Percentiles rank a stretch among this genome's conserved stretches.
phyloP scores from a whole-genome alignment of 2,888 invertebrate species.

The Luperina testacea region DNA sequence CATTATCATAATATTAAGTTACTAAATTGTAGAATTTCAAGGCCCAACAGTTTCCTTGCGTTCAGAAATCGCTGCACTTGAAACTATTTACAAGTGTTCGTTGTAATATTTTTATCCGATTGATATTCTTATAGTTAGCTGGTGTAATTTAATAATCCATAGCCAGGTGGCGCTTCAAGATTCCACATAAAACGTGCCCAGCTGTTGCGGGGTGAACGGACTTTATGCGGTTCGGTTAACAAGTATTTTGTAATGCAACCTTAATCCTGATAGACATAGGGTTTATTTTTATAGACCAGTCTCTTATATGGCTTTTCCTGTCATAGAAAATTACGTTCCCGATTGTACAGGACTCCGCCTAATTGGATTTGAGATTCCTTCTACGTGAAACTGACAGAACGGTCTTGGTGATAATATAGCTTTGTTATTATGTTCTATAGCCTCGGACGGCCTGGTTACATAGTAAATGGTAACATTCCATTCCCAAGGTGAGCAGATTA shows the following conservation, averaged over 20 bases:
- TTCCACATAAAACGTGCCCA: conserved; percentile 45
- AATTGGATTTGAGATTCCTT: conserved; percentile 73
- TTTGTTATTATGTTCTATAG: conserved; percentile 54
- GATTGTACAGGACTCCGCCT: conserved; percentile 65
- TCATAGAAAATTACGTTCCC: conserved; percentile 65
- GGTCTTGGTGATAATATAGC: conserved; percentile 44
- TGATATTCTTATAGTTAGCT: conserved; percentile 14
- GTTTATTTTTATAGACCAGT: conserved; percentile 56
- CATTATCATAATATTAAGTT: conserved; percentile 48
- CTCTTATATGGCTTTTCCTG: conserved; percentile 69
- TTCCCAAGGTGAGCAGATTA: conserved; percentile 84
- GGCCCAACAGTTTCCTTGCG: conserved; percentile 54
- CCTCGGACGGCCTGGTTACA: conserved; percentile 67
- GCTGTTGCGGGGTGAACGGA: conserved; percentile 61
- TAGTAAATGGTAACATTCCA: conserved; percentile 83
- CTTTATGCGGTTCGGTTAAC: conserved; percentile 36
- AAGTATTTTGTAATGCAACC: conserved; percentile 54
- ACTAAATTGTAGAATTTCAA: conserved; percentile 59
- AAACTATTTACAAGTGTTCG: conserved; percentile 18
- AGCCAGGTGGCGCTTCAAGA: conserved; percentile 37
- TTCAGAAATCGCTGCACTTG: conserved; percentile 28
- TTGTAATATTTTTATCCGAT: conserved; percentile 22
- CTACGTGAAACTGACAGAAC: conserved; percentile 48
- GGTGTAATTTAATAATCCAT: conserved; percentile 35
- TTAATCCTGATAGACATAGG: conserved; percentile 53